Evolutionary conservation across 2,113 vertebrate species (phyloP).

Genomic region (Perca fluviatilis): DNA sequence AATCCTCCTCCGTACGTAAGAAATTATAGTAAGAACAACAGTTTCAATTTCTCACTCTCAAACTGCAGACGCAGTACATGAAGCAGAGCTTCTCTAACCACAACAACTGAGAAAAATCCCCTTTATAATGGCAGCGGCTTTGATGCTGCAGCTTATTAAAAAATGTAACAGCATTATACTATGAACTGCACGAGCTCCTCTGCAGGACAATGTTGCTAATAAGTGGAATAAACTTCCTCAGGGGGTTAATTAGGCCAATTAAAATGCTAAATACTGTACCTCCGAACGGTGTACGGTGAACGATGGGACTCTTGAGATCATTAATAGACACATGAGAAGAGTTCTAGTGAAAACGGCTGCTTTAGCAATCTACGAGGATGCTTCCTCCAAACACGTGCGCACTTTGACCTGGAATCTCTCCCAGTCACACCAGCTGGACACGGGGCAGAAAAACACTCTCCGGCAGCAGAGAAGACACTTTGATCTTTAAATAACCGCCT

Average conservation of each 20-base stretch:
- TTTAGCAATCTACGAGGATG: neutral
- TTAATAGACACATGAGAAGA: neutral
- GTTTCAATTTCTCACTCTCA: neutral
- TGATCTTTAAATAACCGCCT: slow-evolving; percentile 40
- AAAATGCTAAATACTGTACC: neutral
- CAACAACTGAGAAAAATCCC: neutral
- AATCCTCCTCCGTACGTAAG: no score
- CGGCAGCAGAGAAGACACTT: neutral
- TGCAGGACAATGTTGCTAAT: neutral
- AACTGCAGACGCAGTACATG: neutral
- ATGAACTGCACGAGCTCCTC: neutral
- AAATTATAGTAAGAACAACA: neutral
- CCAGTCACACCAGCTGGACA: neutral
- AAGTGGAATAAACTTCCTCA: neutral
- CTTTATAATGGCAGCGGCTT: neutral
- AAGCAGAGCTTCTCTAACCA: neutral
- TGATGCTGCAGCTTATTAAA: neutral
- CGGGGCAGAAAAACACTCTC: slow-evolving; percentile 15
- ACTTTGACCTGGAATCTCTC: slow-evolving; percentile 33
- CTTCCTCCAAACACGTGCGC: neutral
- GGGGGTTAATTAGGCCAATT: neutral
- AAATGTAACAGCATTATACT: neutral
- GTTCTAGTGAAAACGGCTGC: neutral
- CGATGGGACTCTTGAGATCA: neutral
- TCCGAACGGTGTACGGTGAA: neutral